Evolutionary conservation across 2,888 invertebrate genomes (phyloP), one percentile per base, ranked within the genome.

Genomic region (Oxycera nigricornis): DNA sequence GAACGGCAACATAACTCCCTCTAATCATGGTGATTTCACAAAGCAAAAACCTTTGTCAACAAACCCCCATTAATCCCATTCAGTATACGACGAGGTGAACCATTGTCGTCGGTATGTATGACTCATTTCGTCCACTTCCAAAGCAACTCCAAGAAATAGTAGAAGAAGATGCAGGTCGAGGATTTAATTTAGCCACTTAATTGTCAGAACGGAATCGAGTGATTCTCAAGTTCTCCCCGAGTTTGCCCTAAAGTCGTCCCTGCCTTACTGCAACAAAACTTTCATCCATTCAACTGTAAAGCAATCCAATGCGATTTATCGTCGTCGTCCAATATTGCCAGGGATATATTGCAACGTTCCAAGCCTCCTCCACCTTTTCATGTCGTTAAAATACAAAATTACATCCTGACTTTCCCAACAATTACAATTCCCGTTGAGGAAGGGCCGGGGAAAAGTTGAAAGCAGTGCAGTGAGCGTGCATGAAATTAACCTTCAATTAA

Each of bases 401-500:
- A 35, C 65, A 65, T 65, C 39, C 65, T 39, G 41, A 24, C 7
- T 11, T 31, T 24, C 52, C 20, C 52, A 50, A 46, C 70, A 35
- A 70, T 70, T 52, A 24, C 39, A 24, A 1, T 55, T 20, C 35
- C 28, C 50, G 20, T 28, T 55, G 6, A 55, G 20, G 17, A n/a
- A 35, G 46, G 46, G 46, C 17, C 17, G n/a, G 22, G 24, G 46
- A 41, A 65, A 6, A 30, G 17, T n/a, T 35, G 17, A n/a, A n/a
- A 30, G 61, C 9, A n/a, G 30, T 59, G 20, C 62, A 67, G 41
- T 26, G 4, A 35, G n/a, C 11, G 17, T 55, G 52, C 70, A 70
- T 30, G 22, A 55, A 70, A 70, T 70, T 70, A 70, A 70, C 70
- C 30, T 30, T 30, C 52, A 70, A 70, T 70, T 52, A 70, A 70